Base-by-base conservation (phyloP, 2,113 vertebrate species). In the Pyrgilauda ruficollis region DNA sequence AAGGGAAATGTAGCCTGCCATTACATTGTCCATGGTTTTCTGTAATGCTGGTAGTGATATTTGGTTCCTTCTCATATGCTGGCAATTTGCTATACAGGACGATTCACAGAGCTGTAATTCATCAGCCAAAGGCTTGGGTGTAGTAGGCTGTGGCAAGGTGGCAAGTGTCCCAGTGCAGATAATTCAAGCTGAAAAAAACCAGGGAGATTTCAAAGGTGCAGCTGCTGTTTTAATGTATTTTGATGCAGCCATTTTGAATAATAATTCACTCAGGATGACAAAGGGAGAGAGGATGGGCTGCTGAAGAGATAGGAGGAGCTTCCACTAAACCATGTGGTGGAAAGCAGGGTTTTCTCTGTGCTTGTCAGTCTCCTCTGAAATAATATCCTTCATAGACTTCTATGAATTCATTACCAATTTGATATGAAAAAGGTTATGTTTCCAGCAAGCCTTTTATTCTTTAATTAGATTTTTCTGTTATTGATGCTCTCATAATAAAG, bases 401-500 rank as follows among this genome's bases (percentile, higher is more conserved):
- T 87, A 59, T 83, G 82, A 55, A 95, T 85, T 95, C 77, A 78
- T 94, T 89, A 67, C 46, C 53, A 83, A 70, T 95, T 74, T 22
- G 5, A 76, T 88, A 93, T 39, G 72, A 86, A 84, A 94, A 94
- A 83, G 87, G 67, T 85, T 96, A 79, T 52, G 59, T 85, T 91
- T 96, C 73, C 79, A 80, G 22, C 33, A 76, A 93, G 50, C 46
- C 62, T 93, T 95, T 92, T 79, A 84, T 84, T 75, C 85, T 94
- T 96, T 96, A 89, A 96, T 92, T 93, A 91, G 76, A 93, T 94
- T 94, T 95, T 91, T 86, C 92, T 90, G 67, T 87, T 92, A 92
- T 85, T 94, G 87, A 96, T 90, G 86, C 50, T 90, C 67, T 95
- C 85, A 67, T 94, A 93, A 66, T 74, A 91, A 95, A 94, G 93